Evolutionary conservation across 1,140 invertebrate species (phyloP).

Genomic region (Listronotus oregonensis): DNA sequence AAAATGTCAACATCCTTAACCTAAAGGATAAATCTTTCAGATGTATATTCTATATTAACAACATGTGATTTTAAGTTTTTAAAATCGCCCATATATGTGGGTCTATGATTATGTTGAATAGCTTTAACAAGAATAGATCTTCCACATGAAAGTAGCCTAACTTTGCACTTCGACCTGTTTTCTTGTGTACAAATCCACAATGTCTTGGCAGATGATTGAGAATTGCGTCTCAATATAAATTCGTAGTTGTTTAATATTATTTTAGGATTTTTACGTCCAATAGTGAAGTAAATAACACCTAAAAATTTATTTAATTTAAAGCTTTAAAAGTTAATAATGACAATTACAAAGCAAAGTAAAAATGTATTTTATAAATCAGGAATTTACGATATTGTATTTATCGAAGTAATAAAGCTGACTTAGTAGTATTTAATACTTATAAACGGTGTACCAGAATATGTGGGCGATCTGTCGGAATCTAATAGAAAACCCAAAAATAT

Average conservation of each 20-base stretch:
- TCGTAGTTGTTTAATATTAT: slow-evolving; percentile 32
- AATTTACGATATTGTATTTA: too few species aligned
- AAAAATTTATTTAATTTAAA: slow-evolving; percentile 3
- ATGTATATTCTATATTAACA: neutral
- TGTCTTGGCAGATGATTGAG: slow-evolving; percentile 16
- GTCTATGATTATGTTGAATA: slow-evolving; percentile 23
- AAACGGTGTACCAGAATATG: too few species aligned
- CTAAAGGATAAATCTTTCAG: slow-evolving; percentile 2
- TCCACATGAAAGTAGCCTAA: slow-evolving; percentile 26
- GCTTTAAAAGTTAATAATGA: too few species aligned
- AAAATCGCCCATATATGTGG: neutral
- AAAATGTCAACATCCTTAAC: too few species aligned
- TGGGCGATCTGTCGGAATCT: too few species aligned
- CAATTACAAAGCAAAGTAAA: neutral
- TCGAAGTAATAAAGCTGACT: too few species aligned
- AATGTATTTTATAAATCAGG: neutral
- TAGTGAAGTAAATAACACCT: slow-evolving; percentile 28
- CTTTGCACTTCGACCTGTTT: slow-evolving; percentile 30
- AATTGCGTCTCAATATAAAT: slow-evolving; percentile 16
- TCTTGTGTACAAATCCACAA: slow-evolving; percentile 23
- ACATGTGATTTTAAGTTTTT: too few species aligned
- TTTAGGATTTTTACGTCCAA: slow-evolving; percentile 36
- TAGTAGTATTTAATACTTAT: too few species aligned
- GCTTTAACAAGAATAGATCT: slow-evolving; percentile 14
- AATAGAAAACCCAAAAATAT: too few species aligned